Conservation (phyloP, 2,113 vertebrate species). For the Ivindomyrus marchei region DNA sequence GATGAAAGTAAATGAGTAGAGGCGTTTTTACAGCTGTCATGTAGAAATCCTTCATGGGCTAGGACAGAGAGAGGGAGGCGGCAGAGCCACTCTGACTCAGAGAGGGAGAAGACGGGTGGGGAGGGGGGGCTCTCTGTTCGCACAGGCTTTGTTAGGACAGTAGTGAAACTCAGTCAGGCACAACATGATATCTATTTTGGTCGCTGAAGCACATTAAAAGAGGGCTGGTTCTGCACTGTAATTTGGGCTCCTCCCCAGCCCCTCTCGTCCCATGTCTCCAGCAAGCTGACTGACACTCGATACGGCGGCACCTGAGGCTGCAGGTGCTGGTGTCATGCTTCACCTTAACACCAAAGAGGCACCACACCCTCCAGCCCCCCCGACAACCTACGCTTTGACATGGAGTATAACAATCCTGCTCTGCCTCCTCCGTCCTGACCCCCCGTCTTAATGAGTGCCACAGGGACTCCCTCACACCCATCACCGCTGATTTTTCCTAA, state of each 20-base stretch:
- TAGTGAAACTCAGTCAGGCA: slow-evolving; percentile 30
- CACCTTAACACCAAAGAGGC: background rate
- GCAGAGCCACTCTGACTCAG: background rate
- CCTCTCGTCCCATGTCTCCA: background rate
- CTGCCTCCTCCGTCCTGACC: background rate
- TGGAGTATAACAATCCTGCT: background rate
- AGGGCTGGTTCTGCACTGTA: background rate
- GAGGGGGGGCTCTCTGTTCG: background rate
- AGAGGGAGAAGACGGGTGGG: background rate
- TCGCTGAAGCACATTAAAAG: slow-evolving; percentile 35
- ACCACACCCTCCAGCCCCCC: background rate
- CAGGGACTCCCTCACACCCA: background rate
- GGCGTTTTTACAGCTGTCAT: background rate
- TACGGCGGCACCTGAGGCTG: background rate
- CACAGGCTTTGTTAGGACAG: slow-evolving; percentile 31
- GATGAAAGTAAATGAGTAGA: background rate
- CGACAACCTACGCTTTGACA: background rate
- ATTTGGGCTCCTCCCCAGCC: slow-evolving; percentile 8
- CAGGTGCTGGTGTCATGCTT: background rate
- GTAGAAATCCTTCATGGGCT: slow-evolving; percentile 8
- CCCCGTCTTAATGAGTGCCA: background rate
- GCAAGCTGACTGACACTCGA: background rate
- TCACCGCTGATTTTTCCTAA: background rate
- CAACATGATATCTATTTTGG: slow-evolving; percentile 40
- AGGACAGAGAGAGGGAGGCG: background rate